Evolutionary conservation across 2,888 invertebrate genomes (phyloP), one percentile per base, ranked within the genome.

Genomic region (Drosophila meridionalis): DNA sequence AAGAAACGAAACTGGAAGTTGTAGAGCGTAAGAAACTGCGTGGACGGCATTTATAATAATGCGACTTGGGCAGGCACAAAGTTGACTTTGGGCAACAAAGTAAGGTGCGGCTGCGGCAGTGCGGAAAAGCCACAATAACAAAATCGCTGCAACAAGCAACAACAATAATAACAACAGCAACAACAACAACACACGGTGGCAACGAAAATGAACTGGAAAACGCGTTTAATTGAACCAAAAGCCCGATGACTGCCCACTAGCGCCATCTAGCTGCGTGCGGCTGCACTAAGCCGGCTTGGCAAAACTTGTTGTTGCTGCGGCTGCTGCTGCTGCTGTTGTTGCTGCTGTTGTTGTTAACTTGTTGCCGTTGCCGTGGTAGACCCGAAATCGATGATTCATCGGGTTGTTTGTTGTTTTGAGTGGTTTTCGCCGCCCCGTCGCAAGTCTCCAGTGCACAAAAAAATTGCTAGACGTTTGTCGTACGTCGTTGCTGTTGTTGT

Each of bases 31-130:
- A 80, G 69, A 91, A 90, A 90, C 89, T 92, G 91, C 91, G 91
- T 91, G 91, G 91, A 91, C 91, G 91, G 91, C 86, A 89, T 91
- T 92, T 92, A 89, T 91, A 91, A 92, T 91, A 85, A 85, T 79
- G 80, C 69, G 72, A 69, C 56, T 72, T 53, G 69, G 66, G 76
- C 67, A 68, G 64, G 61, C 64, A 52, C 36, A 63, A 28, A 38
- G 42, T 72, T 78, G 79, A 78, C 76, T 78, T 80, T 76, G 79
- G 69, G 76, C 69, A 65, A 63, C 72, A 76, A 73, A 80, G 80
- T 89, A 89, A 89, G 89, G 90, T 83, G 89, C 89, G 90, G 90
- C 89, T 89, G 76, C 76, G 64, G 73, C 62, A 79, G 80, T 79
- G 88, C 83, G 83, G 86, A 87, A 89, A 84, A 77, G 57, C 73